Evolutionary conservation across 53 echinoderm and acorn worm species (phyloP).

Genomic region (Henricia sp.): DNA sequence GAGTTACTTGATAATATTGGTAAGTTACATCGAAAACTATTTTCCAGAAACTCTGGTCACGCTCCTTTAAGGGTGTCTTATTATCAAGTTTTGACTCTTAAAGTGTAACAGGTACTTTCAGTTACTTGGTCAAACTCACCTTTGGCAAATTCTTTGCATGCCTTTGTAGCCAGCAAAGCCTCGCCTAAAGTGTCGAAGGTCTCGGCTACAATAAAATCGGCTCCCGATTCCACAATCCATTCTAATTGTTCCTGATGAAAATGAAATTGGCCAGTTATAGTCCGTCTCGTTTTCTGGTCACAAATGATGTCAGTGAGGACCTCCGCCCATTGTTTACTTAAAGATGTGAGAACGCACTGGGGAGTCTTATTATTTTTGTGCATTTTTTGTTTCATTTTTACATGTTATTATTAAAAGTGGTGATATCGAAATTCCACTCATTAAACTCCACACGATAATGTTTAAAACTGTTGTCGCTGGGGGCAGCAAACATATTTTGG

Average conservation of each 20-base stretch:
- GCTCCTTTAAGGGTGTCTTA: not conserved
- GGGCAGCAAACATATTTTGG: too few relatives aligned
- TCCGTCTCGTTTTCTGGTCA: too few relatives aligned
- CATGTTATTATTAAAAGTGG: too few relatives aligned
- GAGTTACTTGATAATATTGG: too few relatives aligned
- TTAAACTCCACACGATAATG: too few relatives aligned
- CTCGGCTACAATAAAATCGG: constrained; percentile 89
- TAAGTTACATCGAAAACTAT: too few relatives aligned
- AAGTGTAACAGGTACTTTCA: not conserved
- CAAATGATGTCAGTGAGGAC: not conserved
- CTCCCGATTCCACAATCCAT: constrained; percentile 85
- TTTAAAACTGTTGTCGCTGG: too few relatives aligned
- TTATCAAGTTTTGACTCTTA: not conserved
- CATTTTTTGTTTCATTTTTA: not conserved
- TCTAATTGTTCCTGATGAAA: constrained; percentile 80
- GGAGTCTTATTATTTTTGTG: not conserved
- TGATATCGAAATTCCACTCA: too few relatives aligned
- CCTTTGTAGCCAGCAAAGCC: constrained; percentile 75
- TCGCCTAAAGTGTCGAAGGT: constrained; percentile 71
- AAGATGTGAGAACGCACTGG: not conserved
- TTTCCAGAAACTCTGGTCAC: too few relatives aligned
- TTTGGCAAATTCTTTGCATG: constrained; percentile 80
- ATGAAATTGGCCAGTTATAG: not conserved
- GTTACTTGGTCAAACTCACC: constrained; percentile 46
- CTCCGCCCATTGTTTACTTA: not conserved